phyloP scores from a whole-genome alignment of 2,888 invertebrate species.

The Aphodius granarius region DNA sequence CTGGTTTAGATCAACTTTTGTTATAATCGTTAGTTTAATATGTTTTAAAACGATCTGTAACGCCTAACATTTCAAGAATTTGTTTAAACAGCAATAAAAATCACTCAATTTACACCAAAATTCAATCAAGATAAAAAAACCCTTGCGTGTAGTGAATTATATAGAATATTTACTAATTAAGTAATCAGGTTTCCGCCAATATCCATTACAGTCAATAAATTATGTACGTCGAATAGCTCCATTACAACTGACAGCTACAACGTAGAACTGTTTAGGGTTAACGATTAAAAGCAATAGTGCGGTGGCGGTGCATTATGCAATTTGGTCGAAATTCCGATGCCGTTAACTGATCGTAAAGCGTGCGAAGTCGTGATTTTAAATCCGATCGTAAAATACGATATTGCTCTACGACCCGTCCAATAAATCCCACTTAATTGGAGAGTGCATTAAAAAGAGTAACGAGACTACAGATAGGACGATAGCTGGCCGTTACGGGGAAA shows the following conservation, averaged over 20 bases:
- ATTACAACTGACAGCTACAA: neutral
- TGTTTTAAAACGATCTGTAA: too few species aligned
- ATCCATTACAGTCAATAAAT: neutral
- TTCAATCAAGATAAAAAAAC: too few species aligned
- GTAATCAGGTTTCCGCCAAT: neutral
- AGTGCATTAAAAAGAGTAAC: neutral
- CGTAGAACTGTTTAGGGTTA: neutral
- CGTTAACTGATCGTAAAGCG: neutral
- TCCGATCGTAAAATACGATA: neutral
- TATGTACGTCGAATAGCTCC: neutral
- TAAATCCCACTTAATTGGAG: neutral
- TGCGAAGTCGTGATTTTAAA: neutral
- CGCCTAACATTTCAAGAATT: too few species aligned
- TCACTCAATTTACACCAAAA: too few species aligned
- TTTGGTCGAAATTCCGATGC: neutral
- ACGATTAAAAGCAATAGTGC: neutral
- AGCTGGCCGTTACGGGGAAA: neutral
- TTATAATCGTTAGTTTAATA: too few species aligned
- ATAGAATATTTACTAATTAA: too few species aligned
- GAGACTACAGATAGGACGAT: neutral
- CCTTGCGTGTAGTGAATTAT: too few species aligned
- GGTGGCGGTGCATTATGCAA: neutral
- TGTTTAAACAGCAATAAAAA: too few species aligned
- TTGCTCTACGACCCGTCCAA: neutral
- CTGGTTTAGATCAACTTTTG: too few species aligned